phyloP scores from a whole-genome alignment of 1,140 invertebrate species.

The Bombus superbus region DNA sequence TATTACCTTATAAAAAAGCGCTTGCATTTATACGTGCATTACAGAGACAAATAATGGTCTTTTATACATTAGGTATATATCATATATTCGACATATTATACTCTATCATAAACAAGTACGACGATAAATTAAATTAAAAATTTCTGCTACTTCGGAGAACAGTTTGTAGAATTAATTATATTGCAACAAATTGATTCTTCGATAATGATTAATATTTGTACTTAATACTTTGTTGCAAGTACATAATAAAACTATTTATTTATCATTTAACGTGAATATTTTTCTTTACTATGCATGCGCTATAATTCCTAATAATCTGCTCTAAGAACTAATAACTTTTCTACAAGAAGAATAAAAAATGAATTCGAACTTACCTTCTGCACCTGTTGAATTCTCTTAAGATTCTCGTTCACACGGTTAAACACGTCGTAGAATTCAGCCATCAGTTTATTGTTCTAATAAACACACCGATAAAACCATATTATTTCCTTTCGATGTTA shows the following conservation, averaged over 20 bases:
- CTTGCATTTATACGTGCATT: slow-evolving; percentile 4
- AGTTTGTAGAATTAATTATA: neutral
- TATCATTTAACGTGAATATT: slow-evolving; percentile 44
- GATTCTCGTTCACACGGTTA: slow-evolving; percentile 20
- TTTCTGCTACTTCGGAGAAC: neutral
- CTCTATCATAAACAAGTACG: neutral
- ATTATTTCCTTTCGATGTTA: slow-evolving; percentile 6
- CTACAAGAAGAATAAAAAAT: slow-evolving; percentile 14
- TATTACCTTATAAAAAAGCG: slow-evolving; percentile 31
- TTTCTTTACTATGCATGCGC: slow-evolving; percentile 24
- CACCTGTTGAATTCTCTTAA: slow-evolving; percentile 37
- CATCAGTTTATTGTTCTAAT: slow-evolving; percentile 63
- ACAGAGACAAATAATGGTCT: neutral
- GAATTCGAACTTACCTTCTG: slow-evolving; percentile 64
- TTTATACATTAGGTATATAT: neutral
- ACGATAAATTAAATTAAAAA: slow-evolving; percentile 7
- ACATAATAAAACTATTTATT: slow-evolving; percentile 76
- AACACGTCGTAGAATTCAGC: slow-evolving; percentile 29
- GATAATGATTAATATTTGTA: slow-evolving; percentile 4
- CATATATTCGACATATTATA: neutral
- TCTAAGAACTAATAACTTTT: neutral
- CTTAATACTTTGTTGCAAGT: slow-evolving; percentile 60
- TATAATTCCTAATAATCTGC: neutral
- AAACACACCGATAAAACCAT: slow-evolving; percentile 56
- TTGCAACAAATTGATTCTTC: neutral